Percentiles rank a stretch among this genome's conserved stretches.
Evolutionary conservation across 2,113 vertebrate genomes (phyloP).

Genomic region (Microcebus jonahi): DNA sequence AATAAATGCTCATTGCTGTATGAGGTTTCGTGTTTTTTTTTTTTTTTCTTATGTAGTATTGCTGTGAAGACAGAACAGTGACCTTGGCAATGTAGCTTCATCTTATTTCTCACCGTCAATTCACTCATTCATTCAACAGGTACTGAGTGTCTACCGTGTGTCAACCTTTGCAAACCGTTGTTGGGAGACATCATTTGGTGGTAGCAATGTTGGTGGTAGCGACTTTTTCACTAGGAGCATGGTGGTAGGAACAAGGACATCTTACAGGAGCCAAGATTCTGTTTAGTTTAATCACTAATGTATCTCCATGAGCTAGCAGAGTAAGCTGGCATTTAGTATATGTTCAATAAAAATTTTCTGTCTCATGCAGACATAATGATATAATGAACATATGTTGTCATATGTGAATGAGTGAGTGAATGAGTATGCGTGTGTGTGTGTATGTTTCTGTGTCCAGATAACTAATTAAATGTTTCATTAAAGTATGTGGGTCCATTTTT

Average conservation of each 20-base stretch:
- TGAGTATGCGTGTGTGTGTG: neutral
- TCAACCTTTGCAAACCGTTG: neutral
- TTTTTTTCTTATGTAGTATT: neutral
- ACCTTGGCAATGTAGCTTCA: neutral
- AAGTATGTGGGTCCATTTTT: neutral
- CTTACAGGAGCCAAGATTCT: neutral
- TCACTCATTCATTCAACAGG: neutral
- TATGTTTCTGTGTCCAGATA: neutral
- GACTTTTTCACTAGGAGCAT: neutral
- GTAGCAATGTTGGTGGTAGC: neutral
- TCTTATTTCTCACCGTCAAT: neutral
- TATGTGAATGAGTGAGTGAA: neutral
- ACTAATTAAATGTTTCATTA: neutral
- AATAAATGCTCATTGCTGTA: neutral
- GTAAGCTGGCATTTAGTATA: neutral
- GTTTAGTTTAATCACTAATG: neutral
- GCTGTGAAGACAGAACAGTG: neutral
- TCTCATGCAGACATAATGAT: neutral
- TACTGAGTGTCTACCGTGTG: fast-evolving
- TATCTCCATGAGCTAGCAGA: neutral
- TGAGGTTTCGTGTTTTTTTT: neutral
- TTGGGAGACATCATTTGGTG: neutral
- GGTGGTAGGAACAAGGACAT: neutral
- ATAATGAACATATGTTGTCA: no score
- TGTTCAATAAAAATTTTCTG: neutral